Conservation (phyloP, 2,888 invertebrate genomes). For the Tribolium freemani region DNA sequence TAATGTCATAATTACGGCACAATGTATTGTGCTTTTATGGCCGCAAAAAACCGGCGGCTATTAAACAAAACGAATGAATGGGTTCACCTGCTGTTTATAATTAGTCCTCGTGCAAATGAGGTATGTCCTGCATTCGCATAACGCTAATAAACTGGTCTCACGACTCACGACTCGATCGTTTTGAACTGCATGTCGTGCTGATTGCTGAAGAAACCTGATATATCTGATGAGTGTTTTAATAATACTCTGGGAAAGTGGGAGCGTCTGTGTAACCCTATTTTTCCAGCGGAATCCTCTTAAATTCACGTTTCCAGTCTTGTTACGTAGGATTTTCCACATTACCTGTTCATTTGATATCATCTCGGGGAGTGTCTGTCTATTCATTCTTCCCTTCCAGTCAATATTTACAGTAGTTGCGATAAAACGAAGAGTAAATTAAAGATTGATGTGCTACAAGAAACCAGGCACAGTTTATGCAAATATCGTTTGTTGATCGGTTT, state of each 20-base stretch:
- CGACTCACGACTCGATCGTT: slow-evolving; percentile 35
- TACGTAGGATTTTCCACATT: slow-evolving; percentile 15
- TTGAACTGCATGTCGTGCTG: slow-evolving; percentile 34
- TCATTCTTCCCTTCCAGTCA: slow-evolving; percentile 5
- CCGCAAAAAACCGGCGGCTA: slow-evolving; percentile 1
- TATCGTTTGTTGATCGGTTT: neutral
- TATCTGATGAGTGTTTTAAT: slow-evolving; percentile 25
- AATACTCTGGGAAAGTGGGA: slow-evolving; percentile 14
- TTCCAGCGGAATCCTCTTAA: slow-evolving; percentile 21
- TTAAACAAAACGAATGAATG: slow-evolving; percentile 33
- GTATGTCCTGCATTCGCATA: slow-evolving; percentile 39
- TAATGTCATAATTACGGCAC: slow-evolving; percentile 24
- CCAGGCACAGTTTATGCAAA: too few relatives aligned
- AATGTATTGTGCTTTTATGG: slow-evolving; percentile 3
- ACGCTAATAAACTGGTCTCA: slow-evolving; percentile 47
- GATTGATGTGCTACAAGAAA: neutral
- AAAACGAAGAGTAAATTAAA: neutral
- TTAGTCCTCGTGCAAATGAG: slow-evolving; percentile 46
- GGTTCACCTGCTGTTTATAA: slow-evolving; percentile 40
- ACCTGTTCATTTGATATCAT: slow-evolving; percentile 19
- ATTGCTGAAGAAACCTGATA: slow-evolving; percentile 37
- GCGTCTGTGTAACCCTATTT: slow-evolving; percentile 8
- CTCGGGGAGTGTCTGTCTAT: neutral
- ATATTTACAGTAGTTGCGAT: slow-evolving; percentile 13
- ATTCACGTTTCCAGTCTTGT: slow-evolving; percentile 14